Base-by-base conservation (phyloP, 2,797 vertebrate genomes). In the Helarctos malayanus region DNA sequence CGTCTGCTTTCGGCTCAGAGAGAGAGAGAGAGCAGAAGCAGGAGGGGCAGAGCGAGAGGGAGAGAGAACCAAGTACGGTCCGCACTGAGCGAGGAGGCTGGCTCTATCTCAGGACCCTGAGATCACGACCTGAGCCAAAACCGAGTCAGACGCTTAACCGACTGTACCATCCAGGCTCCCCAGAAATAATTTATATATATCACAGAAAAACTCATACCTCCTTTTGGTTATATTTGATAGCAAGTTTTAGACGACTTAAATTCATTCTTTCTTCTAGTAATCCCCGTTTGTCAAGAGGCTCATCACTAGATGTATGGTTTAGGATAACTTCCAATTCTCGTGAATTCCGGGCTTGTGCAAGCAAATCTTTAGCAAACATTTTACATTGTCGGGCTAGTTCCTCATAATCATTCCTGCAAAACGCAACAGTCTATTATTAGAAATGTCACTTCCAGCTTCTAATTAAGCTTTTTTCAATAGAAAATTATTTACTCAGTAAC, bases 171-270 rank as follows among this genome's bases (percentile, higher is more conserved):
- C 65, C n/a, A 68, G 8, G n/a, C n/a, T 35, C n/a, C 18, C 65
- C 35, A 56, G 47, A 89, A 94, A 78, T 41, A 96, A 83, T 71
- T 84, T 80, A 71, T 78, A 89, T 23, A 59, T 27, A 47, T 54
- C 54, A 81, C 54, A 91, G 87, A 94, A 96, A 92, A 65, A 29
- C 35, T 97, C 98, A 88, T 98, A 99, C 99, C 99, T 99, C 99
- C 98, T 99, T 99, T 97, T 99, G 99, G 98, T 99, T 99, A 98
- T 99, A 99, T 97, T 99, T 99, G 98, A 99, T 99, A 96, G 99
- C 99, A 75, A 99, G 99, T 98, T 99, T 99, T 95, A 99, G 99
- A 93, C 99, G 99, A 97, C 99, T 99, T 98, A 99, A 99, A 98
- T 99, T 99, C 99, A 99, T 99, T 89, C 99, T 99, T 96, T 99